These are phyloP conservation scores for Drosophila nr. fundita DNA, from an alignment of 2,888 invertebrate genomes.

Conservation along the genomic window DNA sequence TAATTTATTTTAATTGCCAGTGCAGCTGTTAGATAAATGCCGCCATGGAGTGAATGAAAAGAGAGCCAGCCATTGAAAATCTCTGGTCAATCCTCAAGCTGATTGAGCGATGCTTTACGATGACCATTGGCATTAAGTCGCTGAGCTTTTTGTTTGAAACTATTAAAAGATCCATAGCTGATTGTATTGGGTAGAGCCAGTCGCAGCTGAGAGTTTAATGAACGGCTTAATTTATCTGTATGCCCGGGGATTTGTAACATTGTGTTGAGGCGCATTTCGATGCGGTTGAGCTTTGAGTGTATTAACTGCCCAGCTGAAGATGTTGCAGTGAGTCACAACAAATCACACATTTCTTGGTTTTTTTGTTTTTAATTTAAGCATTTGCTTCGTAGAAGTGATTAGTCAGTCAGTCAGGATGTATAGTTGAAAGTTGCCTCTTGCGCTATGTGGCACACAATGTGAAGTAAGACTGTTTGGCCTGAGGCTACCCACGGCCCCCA, in stretches of 20 bases:
- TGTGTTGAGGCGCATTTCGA: conserved; percentile 40
- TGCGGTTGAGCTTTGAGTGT: conserved; percentile 55
- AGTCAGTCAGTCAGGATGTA: conserved; percentile 34
- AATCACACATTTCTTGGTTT: conserved; percentile 21
- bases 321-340: conserved; percentile 41
- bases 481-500: conserved; percentile 45
- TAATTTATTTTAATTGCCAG: conserved; percentile 82
- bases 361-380: conserved; percentile 31
- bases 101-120: conserved; percentile 76
- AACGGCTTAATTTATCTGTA: conserved; percentile 28
- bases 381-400: conserved; percentile 37
- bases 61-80: conserved; percentile 31
- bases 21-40: conserved; percentile 66
- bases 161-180: conserved; percentile 59
- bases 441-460: conserved; percentile 17
- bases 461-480: conserved; percentile 12
- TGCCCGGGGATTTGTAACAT: conserved; percentile 42
- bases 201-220: conserved; percentile 46
- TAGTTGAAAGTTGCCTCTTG: neutral
- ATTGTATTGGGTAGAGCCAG: conserved; percentile 39
- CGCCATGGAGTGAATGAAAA: conserved; percentile 49
- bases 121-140: conserved; percentile 51
- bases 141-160: conserved; percentile 47
- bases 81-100: conserved; percentile 38
- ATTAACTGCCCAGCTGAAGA: conserved; percentile 37